Evolutionary conservation across 2,888 invertebrate species (phyloP).

Genomic region (Caenorhabditis sinica): DNA sequence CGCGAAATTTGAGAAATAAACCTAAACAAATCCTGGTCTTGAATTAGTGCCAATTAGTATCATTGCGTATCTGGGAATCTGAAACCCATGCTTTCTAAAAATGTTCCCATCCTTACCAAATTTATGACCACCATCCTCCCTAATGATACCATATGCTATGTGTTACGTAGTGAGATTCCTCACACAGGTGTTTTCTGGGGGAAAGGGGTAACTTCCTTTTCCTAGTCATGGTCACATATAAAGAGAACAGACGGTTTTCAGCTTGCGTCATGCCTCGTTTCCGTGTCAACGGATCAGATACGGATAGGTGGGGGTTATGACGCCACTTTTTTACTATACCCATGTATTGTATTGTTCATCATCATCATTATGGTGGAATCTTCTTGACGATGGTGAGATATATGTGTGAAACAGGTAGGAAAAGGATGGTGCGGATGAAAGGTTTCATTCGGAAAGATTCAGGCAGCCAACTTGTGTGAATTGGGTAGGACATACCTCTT

Average conservation of each 20-base stretch:
- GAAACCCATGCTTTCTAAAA: slow-evolving; percentile 18
- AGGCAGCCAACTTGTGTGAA: neutral
- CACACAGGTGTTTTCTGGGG: slow-evolving; percentile 7
- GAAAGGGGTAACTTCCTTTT: neutral
- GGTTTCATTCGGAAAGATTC: no score
- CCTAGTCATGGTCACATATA: slow-evolving; percentile 17
- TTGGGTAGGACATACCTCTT: slow-evolving; percentile 71
- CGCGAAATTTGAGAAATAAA: neutral
- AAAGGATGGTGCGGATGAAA: no score
- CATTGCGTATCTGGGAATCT: slow-evolving; percentile 54
- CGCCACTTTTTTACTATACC: slow-evolving; percentile 4
- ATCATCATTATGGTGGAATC: neutral
- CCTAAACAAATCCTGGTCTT: neutral
- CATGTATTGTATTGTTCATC: neutral
- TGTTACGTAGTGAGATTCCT: neutral
- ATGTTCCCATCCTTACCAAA: neutral
- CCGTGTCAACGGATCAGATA: slow-evolving; percentile 50
- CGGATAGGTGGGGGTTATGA: slow-evolving; percentile 22
- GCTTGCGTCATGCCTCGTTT: slow-evolving; percentile 58
- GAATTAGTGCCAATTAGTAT: slow-evolving; percentile 56
- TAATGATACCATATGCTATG: slow-evolving; percentile 40
- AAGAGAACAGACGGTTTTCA: slow-evolving; percentile 25
- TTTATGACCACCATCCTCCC: neutral
- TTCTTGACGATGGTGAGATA: neutral
- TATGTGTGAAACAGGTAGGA: neutral